Conservation (phyloP, 1,140 invertebrate genomes). For the Halictus rubicundus region DNA sequence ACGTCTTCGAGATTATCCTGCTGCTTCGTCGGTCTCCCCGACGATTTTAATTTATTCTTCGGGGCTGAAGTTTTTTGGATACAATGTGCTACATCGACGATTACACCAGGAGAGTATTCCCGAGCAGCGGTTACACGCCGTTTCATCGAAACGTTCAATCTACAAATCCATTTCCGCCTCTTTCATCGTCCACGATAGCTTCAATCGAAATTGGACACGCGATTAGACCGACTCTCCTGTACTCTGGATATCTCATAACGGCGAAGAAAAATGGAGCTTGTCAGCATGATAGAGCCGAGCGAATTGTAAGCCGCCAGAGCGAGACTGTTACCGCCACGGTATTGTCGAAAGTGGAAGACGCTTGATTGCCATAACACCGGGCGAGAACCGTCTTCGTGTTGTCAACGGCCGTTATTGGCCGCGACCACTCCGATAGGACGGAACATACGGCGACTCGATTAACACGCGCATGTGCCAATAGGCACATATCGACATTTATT, state of each 20-base stretch:
- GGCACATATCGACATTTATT: slow-evolving; percentile 47
- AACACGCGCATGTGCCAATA: slow-evolving; percentile 47
- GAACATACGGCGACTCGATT: slow-evolving; percentile 50
- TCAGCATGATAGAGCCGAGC: not conserved
- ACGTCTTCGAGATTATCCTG: not conserved
- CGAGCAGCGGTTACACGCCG: not conserved
- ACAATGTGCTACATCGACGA: not conserved
- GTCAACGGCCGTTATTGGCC: slow-evolving; percentile 21
- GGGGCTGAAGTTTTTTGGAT: not conserved
- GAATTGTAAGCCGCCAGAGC: not conserved
- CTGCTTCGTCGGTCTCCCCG: not conserved
- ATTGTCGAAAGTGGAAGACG: not conserved
- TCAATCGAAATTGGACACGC: slow-evolving; percentile 6
- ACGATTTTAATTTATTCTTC: not conserved
- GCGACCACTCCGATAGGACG: slow-evolving; percentile 19
- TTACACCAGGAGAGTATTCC: not conserved
- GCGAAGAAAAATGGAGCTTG: not conserved
- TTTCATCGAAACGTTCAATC: slow-evolving; percentile 16
- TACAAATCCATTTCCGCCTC: slow-evolving; percentile 36
- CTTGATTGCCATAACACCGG: not conserved
- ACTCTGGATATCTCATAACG: not conserved
- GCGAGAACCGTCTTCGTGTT: slow-evolving; percentile 9
- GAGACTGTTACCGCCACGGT: not conserved
- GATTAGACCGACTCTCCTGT: slow-evolving; percentile 1
- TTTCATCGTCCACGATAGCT: slow-evolving; percentile 27